Evolutionary conservation across 1,140 invertebrate genomes (phyloP).

Genomic region (Hydropsyche tenuis): DNA sequence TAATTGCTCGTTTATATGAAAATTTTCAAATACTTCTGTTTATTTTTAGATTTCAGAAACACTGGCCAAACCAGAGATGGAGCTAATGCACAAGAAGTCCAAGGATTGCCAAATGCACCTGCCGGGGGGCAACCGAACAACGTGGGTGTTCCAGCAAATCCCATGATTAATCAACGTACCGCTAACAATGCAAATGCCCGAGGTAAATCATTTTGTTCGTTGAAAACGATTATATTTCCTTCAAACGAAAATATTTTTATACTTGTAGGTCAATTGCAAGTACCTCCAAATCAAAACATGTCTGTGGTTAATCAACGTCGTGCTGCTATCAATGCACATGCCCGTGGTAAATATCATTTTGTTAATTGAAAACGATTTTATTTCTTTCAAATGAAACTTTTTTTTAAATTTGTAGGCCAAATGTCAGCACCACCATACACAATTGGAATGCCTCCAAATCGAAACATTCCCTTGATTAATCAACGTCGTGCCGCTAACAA

Average conservation of each 20-base stretch:
- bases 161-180: no score
- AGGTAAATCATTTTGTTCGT: no score
- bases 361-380: neutral
- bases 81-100: slow-evolving; percentile 56
- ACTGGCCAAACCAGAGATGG: slow-evolving; percentile 52
- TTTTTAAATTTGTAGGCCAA: slow-evolving; percentile 50
- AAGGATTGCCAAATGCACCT: slow-evolving; percentile 58
- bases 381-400: neutral
- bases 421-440: slow-evolving; percentile 38
- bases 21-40: neutral
- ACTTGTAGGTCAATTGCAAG: no score
- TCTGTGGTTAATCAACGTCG: slow-evolving; percentile 53
- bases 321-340: slow-evolving; percentile 53
- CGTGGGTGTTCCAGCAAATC: slow-evolving; percentile 45
- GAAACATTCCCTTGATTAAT: no score
- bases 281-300: slow-evolving; percentile 29
- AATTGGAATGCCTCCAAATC: slow-evolving; percentile 54
- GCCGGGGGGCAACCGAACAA: slow-evolving; percentile 47
- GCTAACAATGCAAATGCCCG: no score
- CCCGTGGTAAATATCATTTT: slow-evolving; percentile 62
- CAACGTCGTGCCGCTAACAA: no score
- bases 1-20: neutral
- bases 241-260: no score
- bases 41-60: slow-evolving; percentile 63
- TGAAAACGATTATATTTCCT: no score